Base-by-base conservation (phyloP, 2,113 vertebrate genomes). In the Nesoenas mayeri region DNA sequence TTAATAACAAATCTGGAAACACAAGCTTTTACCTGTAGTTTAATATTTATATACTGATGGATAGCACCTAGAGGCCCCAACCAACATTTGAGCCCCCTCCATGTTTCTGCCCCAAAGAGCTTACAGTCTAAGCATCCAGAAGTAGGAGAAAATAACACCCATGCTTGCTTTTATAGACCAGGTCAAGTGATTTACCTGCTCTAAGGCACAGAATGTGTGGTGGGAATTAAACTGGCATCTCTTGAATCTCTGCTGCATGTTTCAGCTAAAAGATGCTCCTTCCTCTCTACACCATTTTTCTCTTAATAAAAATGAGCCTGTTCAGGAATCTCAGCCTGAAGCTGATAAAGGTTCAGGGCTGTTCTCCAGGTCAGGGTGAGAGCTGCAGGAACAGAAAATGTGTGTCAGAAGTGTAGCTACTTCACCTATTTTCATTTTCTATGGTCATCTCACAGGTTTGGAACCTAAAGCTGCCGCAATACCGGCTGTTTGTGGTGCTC, bases 101-200 rank as follows among this genome's bases (percentile, higher is more conserved):
- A 53, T 85, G 58, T 92, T 72, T 95, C 96, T 97, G 95, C 95
- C 92, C 95, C 95, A 96, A 94, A 85, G 95, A 96, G 95, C 95
- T 94, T 96, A 97, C 96, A 96, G 91, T 96, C 93, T 97, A 97
- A 96, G 93, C 69, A 89, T 89, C 69, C 51, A 74, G 91, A 60
- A 85, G 65, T 34, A 89, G 57, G 62, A 89, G 26, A 88, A 74
- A 88, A 80, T 32, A 67, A 79, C 5, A 48, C 91, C 54, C 12
- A 0, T n/a, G 31, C 15, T 86, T 85, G 50, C 85, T 92, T 85
- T 65, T 15, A 47, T 29, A 57, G 69, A 74, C 65, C 53, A 56
- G 78, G 80, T 44, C 87, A 79, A 88, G 79, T 42, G 87, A 69
- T 65, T 82, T 85, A 88, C 91, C 88, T 92, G 91, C 92, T 61